phyloP scores from a whole-genome alignment of 2,888 invertebrate species.

The Cremastobaeus sp. region DNA sequence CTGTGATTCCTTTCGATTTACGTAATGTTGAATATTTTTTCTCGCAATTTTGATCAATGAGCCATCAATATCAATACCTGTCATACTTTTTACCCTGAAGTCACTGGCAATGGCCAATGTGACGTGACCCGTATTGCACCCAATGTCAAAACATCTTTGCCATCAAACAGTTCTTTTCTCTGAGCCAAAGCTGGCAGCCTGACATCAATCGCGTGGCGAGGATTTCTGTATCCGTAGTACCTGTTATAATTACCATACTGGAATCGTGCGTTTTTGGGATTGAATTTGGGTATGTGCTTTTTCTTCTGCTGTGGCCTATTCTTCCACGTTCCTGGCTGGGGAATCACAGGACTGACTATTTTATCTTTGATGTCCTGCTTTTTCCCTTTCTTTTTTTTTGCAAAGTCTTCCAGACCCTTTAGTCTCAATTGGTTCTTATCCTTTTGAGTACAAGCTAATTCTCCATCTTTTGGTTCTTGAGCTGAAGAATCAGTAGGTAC shows the following conservation, averaged over 20 bases:
- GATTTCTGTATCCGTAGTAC: conserved; percentile 96
- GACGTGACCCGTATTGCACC: conserved; percentile 98
- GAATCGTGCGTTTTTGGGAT: conserved; percentile 88
- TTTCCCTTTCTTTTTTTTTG: conserved; percentile 78
- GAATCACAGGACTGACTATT: conserved; percentile 94
- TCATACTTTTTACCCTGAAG: conserved; percentile 89
- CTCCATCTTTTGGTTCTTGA: conserved; percentile 56
- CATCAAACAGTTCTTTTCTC: conserved; percentile 89
- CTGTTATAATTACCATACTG: conserved; percentile 98
- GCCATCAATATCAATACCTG: conserved; percentile 97
- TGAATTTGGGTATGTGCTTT: conserved; percentile 81
- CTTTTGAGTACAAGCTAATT: conserved; percentile 61
- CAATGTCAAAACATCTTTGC: conserved; percentile 97
- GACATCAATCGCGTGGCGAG: conserved; percentile 88
- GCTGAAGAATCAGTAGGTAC: conserved; percentile 43
- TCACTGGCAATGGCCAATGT: conserved; percentile 93
- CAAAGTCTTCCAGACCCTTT: conserved; percentile 73
- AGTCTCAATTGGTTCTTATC: conserved; percentile 70
- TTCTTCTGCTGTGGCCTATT: conserved; percentile 77
- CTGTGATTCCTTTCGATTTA: conserved; percentile 79
- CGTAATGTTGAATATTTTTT: conserved; percentile 86
- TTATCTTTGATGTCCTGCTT: conserved; percentile 89
- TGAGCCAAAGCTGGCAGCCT: conserved; percentile 89
- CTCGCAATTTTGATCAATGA: conserved; percentile 88
- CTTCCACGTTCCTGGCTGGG: conserved; percentile 93